Evolutionary conservation across 2,888 invertebrate genomes (phyloP).

Genomic region (Hylaea fasciaria): DNA sequence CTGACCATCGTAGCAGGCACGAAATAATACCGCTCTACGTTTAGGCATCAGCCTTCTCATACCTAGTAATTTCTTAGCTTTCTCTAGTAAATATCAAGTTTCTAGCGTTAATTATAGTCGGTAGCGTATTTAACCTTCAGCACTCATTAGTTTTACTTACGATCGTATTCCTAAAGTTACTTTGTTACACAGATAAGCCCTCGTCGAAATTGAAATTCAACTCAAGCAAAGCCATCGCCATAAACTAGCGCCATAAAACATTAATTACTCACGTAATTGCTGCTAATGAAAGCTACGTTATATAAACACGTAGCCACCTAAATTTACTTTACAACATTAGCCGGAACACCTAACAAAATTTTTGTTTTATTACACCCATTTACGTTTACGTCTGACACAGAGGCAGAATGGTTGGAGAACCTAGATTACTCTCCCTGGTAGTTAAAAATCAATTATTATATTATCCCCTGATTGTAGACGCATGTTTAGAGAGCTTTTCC

Average conservation of each 20-base stretch:
- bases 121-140: too few species aligned
- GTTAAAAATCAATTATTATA: too few species aligned
- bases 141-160: too few species aligned
- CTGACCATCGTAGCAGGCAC: too few species aligned
- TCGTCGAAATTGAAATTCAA: conserved; percentile 23
- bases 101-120: too few species aligned
- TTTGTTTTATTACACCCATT: conserved; percentile 38
- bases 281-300: conserved; percentile 36
- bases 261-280: conserved; percentile 31
- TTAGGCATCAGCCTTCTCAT: too few species aligned
- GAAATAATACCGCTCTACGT: too few species aligned
- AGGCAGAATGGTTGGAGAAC: background rate
- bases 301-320: conserved; percentile 36
- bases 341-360: conserved; percentile 39
- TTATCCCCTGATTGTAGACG: too few species aligned
- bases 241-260: conserved; percentile 33
- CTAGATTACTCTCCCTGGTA: background rate
- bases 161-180: background rate
- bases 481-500: too few species aligned
- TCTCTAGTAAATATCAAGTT: too few species aligned
- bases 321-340: conserved; percentile 41
- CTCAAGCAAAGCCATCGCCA: conserved; percentile 16
- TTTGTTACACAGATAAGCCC: background rate
- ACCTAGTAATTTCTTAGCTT: too few species aligned
- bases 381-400: conserved; percentile 37